Evolutionary conservation across 92 coral and sea anemone species (phyloP), one percentile per base, ranked within the genome.

Genomic region (Chrysogorgia sp.): DNA sequence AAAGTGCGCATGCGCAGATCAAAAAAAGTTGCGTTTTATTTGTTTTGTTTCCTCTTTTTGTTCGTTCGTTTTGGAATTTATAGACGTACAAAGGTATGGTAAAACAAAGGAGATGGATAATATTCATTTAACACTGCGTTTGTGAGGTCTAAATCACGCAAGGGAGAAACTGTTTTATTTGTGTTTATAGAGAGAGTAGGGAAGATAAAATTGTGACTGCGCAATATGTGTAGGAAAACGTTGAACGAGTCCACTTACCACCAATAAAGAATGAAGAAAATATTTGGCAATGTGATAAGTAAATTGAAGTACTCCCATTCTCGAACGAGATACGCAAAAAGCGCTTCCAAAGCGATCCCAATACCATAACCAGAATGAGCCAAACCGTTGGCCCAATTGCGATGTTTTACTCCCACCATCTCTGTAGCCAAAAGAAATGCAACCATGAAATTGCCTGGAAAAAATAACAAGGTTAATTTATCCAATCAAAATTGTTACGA

Each of bases 341-440:
- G 65, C 1, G 97, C 97, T 64, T 89, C 87, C 67, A 86, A 76
- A 65, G 97, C 92, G 59, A 94, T 94, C 24, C 98, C 98, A 74
- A 94, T 89, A 19, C 98, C 98, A 67, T 94, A 94, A 10, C 92
- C 88, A 19, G 75, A 78, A 53, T 94, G 98, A 12, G 82, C 88
- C 58, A 94, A 69, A 43, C 90, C 69, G 87, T 94, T 94, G 5
- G 98, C 98, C 94, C 90, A 81, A 62, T 90, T 90, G 22, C 98
- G 92, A 66, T 86, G 64, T 41, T 78, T 59, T 5, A 96, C 90
- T 26, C 89, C 89, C 14, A 88, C 94, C 98, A 94, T 94, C 82
- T 94, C 98, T 53, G 96, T 93, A 93, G 90, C 92, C 76, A 94
- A 71, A 21, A 92, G 84, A 70, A 94, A 85, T 3, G 96, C 98